A percentile compares a stretch with the other conserved stretches of the same genome.
phyloP scores from a whole-genome alignment of 2,888 invertebrate species.

The Trissolcus japonicus region DNA sequence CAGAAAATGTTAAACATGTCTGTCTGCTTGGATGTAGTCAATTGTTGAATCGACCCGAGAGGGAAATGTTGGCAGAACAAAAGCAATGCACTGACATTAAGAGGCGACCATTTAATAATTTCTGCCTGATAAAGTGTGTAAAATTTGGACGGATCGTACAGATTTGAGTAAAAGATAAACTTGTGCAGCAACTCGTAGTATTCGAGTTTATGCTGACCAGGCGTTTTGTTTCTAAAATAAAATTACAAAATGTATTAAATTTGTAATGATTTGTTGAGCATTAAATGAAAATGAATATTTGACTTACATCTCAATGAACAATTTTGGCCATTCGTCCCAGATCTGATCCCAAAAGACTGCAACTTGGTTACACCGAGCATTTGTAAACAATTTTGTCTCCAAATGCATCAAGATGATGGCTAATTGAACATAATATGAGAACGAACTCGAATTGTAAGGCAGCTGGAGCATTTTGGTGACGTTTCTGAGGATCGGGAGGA shows the following conservation, averaged over 20 bases:
- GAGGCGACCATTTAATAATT: constrained; percentile 71
- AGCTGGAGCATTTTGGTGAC: constrained; percentile 5
- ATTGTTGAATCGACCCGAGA: constrained; percentile 61
- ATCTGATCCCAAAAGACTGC: constrained; percentile 38
- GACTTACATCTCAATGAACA: constrained; percentile 34
- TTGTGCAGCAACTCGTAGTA: constrained; percentile 75
- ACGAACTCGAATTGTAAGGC: constrained; percentile 12
- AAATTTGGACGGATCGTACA: constrained; percentile 69
- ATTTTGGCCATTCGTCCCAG: constrained; percentile 48
- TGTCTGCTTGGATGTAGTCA: constrained; percentile 29
- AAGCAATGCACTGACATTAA: constrained; percentile 74
- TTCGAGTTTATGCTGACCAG: constrained; percentile 18
- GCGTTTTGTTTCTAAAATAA: constrained; percentile 28
- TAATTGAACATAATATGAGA: constrained; percentile 20
- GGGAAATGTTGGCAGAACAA: constrained; percentile 69
- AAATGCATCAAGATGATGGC: constrained; percentile 34
- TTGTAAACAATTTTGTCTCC: constrained; percentile 27
- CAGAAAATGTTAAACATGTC: constrained; percentile 60
- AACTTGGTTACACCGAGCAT: constrained; percentile 24
- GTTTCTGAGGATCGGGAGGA: constrained; percentile 23
- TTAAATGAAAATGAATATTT: background rate
- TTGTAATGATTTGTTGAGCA: background rate
- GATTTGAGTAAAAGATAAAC: constrained; percentile 71
- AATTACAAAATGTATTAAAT: background rate
- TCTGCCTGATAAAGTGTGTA: constrained; percentile 75